Evolutionary conservation across 2,113 vertebrate genomes (phyloP), one percentile per base, ranked within the genome.

Genomic region (Papio anubis): DNA sequence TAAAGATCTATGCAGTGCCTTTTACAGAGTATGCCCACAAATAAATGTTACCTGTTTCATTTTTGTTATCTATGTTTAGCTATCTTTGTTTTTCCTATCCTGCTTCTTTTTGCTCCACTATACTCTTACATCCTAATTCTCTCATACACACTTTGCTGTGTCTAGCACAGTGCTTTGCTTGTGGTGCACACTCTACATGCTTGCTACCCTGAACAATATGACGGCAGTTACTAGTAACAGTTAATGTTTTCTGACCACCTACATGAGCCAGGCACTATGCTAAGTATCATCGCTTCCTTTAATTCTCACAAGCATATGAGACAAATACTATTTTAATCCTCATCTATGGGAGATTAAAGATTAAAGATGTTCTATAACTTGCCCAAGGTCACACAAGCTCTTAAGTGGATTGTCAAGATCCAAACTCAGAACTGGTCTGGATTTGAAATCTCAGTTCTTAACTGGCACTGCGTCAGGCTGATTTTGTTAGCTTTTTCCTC

Each of bases 251-350:
- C 85, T 94, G 43, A 95, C 61, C 72, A 68, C 52, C 88, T 90
- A 57, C 18, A 72, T 48, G 35, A 96, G 38, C 57, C 17, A 90
- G 72, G 38, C 35, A 68, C 59, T 79, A 30, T 50, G 27, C 48
- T 94, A 91, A 94, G 64, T 76, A 55, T 86, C 66, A 48, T n/a
- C 35, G 8, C 52, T 25, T 95, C 43, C 68, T 64, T 93, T 97
- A 92, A 96, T 94, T 95, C 75, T 96, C 95, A 96, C 32, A 83
- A 76, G 50, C 11, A 12, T 76, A 38, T 80, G 57, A 92, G 48
- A 50, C 38, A 89, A 96, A 35, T 87, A 80, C 57, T 81, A 48
- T 92, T 96, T 96, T 92, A 35, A 92, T 92, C 57, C 23, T 94
- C 80, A 84, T 89, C 96, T 76, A 38, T 13, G 38, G 59, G 48